Percentiles rank a stretch among this genome's conserved stretches.
These are phyloP conservation scores for Pterostichus madidus DNA, from an alignment of 2,888 invertebrate species.

Conservation along the genomic window DNA sequence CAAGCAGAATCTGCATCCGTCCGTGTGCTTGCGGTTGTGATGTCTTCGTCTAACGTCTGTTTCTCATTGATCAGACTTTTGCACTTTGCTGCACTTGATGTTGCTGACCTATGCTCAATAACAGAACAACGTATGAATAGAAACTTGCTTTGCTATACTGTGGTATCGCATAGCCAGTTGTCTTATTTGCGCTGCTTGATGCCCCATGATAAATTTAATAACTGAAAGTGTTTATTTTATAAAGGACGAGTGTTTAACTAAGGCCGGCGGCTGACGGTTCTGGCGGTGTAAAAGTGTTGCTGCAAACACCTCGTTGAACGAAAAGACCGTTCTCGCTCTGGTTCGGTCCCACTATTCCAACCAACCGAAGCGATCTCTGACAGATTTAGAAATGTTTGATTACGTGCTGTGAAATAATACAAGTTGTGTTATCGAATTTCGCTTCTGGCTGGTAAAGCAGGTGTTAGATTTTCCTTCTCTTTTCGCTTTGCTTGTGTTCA, in stretches of 20 bases:
- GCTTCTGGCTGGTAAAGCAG: conserved; percentile 31
- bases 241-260: conserved; percentile 32
- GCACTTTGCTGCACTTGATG: too few relatives aligned
- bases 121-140: not conserved
- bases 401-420: conserved; percentile 54
- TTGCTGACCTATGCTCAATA: not conserved
- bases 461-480: conserved; percentile 19
- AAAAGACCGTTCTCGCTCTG: not conserved
- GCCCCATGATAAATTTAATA: conserved; percentile 49
- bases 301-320: conserved; percentile 35
- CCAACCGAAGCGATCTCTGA: conserved; percentile 27
- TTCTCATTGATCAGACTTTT: conserved; percentile 1
- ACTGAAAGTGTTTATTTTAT: conserved; percentile 52
- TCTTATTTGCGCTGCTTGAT: conserved; percentile 45
- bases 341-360: not conserved
- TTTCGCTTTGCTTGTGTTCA: conserved; percentile 7
- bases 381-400: conserved; percentile 58
- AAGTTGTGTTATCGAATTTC: conserved; percentile 38
- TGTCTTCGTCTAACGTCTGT: not conserved
- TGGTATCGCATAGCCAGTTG: not conserved
- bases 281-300: conserved; percentile 27
- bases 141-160: too few relatives aligned
- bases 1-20: conserved; percentile 6
- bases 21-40: not conserved
- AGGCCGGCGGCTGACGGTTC: conserved; percentile 14